These are phyloP conservation scores for Okamejei kenojei DNA, from an alignment of 2,797 vertebrate species.

Conservation along the genomic window DNA sequence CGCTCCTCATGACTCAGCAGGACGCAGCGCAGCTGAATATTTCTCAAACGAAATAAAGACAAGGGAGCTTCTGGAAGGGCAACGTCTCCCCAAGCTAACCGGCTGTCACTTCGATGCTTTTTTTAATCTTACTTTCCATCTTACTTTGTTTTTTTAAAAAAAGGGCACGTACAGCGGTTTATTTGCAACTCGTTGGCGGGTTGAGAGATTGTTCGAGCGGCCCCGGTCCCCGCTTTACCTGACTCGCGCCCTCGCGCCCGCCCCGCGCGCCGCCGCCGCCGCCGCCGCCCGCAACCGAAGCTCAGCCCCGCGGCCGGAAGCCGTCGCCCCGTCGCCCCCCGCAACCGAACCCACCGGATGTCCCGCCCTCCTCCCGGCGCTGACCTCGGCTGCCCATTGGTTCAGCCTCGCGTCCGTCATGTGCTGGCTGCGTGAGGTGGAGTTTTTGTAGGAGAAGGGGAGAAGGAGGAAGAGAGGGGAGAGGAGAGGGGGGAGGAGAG, in stretches of 20 bases:
- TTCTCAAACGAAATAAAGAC: neutral
- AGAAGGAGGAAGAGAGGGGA: too few species aligned
- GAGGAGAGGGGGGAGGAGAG: too few species aligned
- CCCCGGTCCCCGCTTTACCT: neutral
- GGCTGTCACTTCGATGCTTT: neutral
- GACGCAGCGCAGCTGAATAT: neutral
- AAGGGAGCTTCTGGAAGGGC: neutral
- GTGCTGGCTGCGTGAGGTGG: too few species aligned
- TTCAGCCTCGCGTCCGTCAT: too few species aligned
- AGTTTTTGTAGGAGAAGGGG: too few species aligned
- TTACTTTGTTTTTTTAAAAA: neutral
- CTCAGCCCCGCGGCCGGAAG: neutral
- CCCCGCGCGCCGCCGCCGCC: neutral
- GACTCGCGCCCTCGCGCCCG: neutral
- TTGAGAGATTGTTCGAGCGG: too few species aligned
- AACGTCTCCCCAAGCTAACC: neutral
- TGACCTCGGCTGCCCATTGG: neutral
- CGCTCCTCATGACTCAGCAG: slow-evolving; percentile 23
- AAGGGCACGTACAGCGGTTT: neutral
- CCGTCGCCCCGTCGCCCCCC: neutral
- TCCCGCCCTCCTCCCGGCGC: neutral
- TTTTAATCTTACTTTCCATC: neutral
- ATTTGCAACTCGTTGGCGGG: neutral
- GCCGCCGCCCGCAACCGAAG: neutral
- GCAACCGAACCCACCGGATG: neutral